Base-by-base conservation (phyloP, 1,140 invertebrate species). In the Scaptodrosophila lebanonensis region DNA sequence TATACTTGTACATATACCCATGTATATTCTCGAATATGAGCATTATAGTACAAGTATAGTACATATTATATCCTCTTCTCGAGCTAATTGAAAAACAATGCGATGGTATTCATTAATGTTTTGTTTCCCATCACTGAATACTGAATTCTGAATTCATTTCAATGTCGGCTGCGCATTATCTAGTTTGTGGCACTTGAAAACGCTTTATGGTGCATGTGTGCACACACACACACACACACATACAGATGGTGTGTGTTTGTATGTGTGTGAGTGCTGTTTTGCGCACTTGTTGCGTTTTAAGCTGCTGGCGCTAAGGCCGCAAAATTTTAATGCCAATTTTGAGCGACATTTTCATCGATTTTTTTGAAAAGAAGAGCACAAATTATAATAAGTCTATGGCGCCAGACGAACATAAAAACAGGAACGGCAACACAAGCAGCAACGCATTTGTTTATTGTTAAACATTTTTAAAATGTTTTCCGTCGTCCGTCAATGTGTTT, bases 351-450 rank as follows among this genome's bases (percentile, higher is more conserved):
- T 69, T 39, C 54, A 40, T 45, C 38, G 48, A 30, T 48, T 33
- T 48, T 47, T 27, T 17, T 17, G 9, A 43, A 48, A 48, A 22
- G 20, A 18, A 51, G 40, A 48, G 4, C 15, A 42, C 15, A 43
- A 43, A 16, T 22, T 30, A 20, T n/a, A 44, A 27, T 13, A n/a
- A 12, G 4, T 47, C 42, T 40, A 52, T 44, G 73, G 73, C 73
- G 73, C 73, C 73, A 77, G 73, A 77, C 73, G 64, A 32, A 36
- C 73, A 77, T 79, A 60, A 77, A 76, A 72, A 39, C 27, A 63
- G 39, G 57, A 49, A 56, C 39, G 57, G 33, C 48, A 39, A 59
- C n/a, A 49, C 30, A 30, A 20, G 6, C 39, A 47, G 39, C 29
- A 12, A 25, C 45, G 27, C 38, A 59, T 59, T 71, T 67, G 72